Evolutionary conservation across 2,113 vertebrate genomes (phyloP).

Genomic region (Spermophilus dauricus): DNA sequence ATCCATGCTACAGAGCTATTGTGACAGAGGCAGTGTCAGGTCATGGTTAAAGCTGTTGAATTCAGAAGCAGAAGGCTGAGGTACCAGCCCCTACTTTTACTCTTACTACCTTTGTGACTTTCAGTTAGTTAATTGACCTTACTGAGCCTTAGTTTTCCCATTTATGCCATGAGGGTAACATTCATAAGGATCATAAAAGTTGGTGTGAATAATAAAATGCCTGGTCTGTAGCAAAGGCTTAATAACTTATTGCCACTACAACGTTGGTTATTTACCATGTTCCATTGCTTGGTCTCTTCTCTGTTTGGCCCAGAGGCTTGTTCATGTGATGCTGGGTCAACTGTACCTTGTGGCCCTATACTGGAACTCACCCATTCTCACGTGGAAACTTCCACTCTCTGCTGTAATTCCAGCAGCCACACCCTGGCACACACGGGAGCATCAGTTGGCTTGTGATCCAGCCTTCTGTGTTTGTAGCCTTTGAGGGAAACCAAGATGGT

Average conservation of each 20-base stretch:
- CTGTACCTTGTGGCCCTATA: neutral
- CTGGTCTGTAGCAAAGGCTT: neutral
- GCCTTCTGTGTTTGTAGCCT: neutral
- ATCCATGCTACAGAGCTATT: neutral
- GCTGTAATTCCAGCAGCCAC: neutral
- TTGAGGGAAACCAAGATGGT: slow-evolving; percentile 35
- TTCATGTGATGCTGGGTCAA: neutral
- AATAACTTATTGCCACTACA: accelerated
- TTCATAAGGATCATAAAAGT: neutral
- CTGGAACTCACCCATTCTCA: neutral
- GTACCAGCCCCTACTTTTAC: neutral
- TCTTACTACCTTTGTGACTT: neutral
- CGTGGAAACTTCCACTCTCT: slow-evolving; percentile 23
- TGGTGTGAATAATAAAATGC: neutral
- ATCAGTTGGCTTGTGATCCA: neutral
- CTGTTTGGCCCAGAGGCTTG: neutral
- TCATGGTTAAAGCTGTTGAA: neutral
- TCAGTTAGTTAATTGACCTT: neutral
- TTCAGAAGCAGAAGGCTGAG: neutral
- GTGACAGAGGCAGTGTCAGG: neutral
- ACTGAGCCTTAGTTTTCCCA: neutral
- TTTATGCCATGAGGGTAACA: neutral
- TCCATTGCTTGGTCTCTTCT: neutral
- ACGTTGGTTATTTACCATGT: neutral
- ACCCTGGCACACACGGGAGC: neutral